These are phyloP conservation scores for Thermophis baileyi DNA, from an alignment of 2,113 vertebrate genomes.

Conservation along the genomic window DNA sequence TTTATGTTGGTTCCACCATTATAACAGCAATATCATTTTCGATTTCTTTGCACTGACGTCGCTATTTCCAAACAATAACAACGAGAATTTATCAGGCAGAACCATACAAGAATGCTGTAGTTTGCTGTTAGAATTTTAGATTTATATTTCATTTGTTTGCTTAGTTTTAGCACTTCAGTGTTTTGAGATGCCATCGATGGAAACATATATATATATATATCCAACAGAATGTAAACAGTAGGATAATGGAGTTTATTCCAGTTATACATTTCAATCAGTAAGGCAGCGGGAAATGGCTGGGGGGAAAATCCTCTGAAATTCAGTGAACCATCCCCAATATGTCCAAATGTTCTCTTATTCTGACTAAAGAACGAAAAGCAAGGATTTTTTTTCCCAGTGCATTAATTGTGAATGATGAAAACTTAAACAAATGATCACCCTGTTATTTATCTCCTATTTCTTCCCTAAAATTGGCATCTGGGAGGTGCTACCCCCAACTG, in stretches of 20 bases:
- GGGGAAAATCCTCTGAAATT: neutral
- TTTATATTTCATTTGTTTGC: neutral
- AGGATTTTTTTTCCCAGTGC: neutral
- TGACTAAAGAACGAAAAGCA: neutral
- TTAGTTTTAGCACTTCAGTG: conserved; percentile 23
- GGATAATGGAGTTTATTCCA: neutral
- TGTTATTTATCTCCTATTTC: too few relatives aligned
- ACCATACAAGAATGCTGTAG: neutral
- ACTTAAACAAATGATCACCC: too few relatives aligned
- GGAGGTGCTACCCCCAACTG: too few relatives aligned
- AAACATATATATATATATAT: neutral
- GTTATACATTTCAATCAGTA: neutral
- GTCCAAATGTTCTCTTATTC: neutral
- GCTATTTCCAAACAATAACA: neutral
- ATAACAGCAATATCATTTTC: too few relatives aligned
- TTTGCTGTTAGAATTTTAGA: neutral
- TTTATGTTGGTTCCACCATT: too few relatives aligned
- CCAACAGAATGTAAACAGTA: neutral
- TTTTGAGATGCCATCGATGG: conserved; percentile 10
- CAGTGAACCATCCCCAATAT: neutral
- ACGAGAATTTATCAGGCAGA: neutral
- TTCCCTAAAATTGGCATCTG: too few relatives aligned
- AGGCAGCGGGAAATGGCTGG: neutral
- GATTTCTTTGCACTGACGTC: neutral
- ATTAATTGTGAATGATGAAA: too few relatives aligned